Evolutionary conservation across 2,888 invertebrate species (phyloP), one percentile per base, ranked within the genome.

Genomic region (Osedax frankpressi): DNA sequence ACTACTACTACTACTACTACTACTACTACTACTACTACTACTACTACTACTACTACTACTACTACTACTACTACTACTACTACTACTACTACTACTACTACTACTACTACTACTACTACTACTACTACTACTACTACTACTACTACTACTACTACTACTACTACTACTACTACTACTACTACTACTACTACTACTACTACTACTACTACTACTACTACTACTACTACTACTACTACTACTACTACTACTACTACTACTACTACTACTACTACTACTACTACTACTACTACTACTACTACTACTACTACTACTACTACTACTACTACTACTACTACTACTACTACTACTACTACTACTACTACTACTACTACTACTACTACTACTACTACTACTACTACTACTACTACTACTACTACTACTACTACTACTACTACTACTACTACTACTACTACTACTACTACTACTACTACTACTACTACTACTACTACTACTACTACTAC

Each of bases 161-260:
- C 73, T 73, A 73, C 73, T 72, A 72, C 69, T 73, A 73, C 73
- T 30, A 72, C 69, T 71, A 73, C 73, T 72, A 72, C 70, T 25
- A 71, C 73, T 72, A 73, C 70, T 73, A 73, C 73, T 72, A 72
- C 73, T 73, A 73, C 73, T 72, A 72, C 71, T 73, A 73, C 73
- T 72, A 72, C 73, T 73, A 73, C 73, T 72, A 72, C 73, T 73
- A 72, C 73, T 62, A 62, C 60, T 72, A 74, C 70, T 60, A 71
- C 2, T 71, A 74, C 70, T 28, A 62, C 62, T 62, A 74, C 70
- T 28, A 28, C 70, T 1, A 60, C 73, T 30, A 30, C 70, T 30
- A 73, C 70, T 30, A 30, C 74, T 72, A 74, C 62, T 60, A 60
- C 71, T 74, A 2, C 62, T 71, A 44, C 71, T 74, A 60, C 74